Base-by-base conservation (phyloP, 2,888 invertebrate species). In the Drosophila mettleri region DNA sequence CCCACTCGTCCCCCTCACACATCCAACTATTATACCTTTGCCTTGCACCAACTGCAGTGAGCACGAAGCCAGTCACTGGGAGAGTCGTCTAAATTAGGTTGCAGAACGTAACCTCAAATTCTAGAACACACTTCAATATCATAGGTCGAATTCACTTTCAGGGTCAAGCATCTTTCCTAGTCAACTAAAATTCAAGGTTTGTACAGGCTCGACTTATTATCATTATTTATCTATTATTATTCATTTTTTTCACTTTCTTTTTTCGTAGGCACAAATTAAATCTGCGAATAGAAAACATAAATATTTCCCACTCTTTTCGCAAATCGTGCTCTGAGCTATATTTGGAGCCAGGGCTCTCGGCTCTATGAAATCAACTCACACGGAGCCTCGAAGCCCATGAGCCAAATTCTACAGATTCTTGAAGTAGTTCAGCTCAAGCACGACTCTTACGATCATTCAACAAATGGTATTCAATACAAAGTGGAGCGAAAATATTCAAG, bases 401-500 rank as follows among this genome's bases (percentile, higher is more conserved):
- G 6, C 29, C 10, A 8, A 29, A 29, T 29, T 24, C 27, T 12
- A 18, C 3, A 29, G 29, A 46, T 29, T 18, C 46, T 46, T 46
- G 29, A 31, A 18, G 8, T 18, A 18, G 29, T 29, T 46, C 14
- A 16, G 16, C 9, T 24, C 43, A 2, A n/a, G 9, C 24, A n/a
- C 24, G n/a, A 43, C 22, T n/a, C 27, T 16, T 27, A 16, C 29
- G 7, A 29, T 29, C 29, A 31, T 14, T 29, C 18, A 7, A 7
- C 29, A 18, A 29, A 31, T 20, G 29, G 18, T 29, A 12, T 46
- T 46, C 16, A 29, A 12, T 18, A 27, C 46, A 18, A 31, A 4
- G 31, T 48, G 29, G 20, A 46, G 29, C 7, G 18, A 14, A 22
- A 46, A 29, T 29, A 29, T 46, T 29, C 27, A 46, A 46, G 46